phyloP scores from a whole-genome alignment of 2,113 vertebrate genomes.

The Paralichthys olivaceus region DNA sequence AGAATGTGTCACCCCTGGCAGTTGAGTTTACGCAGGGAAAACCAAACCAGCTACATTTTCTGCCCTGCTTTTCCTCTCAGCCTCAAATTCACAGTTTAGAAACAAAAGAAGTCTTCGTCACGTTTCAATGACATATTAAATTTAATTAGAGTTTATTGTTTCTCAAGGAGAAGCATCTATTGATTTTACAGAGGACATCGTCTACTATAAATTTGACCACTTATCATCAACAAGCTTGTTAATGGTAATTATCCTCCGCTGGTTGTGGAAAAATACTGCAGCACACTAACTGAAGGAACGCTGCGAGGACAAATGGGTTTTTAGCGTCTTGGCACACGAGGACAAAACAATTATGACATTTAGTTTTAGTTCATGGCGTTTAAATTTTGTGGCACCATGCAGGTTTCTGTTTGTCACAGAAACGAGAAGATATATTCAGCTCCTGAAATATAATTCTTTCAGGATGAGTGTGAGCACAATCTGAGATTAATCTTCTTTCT shows the following conservation, averaged over 20 bases:
- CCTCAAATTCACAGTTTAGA: too few relatives aligned
- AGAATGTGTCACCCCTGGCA: constrained; percentile 19
- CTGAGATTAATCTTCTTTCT: not conserved
- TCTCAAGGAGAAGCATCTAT: not conserved
- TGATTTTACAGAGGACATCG: not conserved
- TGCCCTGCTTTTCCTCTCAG: not conserved
- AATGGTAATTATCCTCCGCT: not conserved
- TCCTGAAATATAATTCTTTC: not conserved
- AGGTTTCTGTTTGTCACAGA: not conserved
- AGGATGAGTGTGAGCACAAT: not conserved
- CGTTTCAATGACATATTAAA: too few relatives aligned
- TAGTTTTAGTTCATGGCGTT: not conserved
- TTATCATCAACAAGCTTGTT: not conserved
- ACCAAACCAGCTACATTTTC: not conserved
- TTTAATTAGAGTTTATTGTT: not conserved
- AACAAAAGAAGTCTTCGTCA: too few relatives aligned
- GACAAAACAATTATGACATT: not conserved
- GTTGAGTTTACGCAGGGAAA: not conserved
- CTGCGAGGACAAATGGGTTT: not conserved
- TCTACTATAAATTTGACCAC: constrained; percentile 3
- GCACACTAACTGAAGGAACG: too few relatives aligned
- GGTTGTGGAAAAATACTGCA: too few relatives aligned
- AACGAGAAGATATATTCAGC: not conserved
- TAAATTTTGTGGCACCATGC: not conserved
- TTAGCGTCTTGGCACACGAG: too few relatives aligned